phyloP scores from a whole-genome alignment of 2,888 invertebrate species.

The Eristalis pertinax region DNA sequence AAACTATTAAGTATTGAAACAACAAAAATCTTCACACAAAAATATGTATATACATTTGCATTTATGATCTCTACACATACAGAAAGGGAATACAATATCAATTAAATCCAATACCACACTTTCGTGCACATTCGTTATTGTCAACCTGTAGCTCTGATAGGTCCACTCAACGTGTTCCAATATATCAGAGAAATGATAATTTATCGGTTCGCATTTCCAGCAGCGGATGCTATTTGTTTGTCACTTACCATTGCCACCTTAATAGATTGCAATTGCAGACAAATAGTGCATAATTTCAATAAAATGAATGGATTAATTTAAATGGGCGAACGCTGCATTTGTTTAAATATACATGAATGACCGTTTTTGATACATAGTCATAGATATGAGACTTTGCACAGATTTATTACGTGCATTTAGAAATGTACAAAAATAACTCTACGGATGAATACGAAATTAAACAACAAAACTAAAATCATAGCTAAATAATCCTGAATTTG shows the following conservation, averaged over 20 bases:
- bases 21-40: neutral
- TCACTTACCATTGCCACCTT: slow-evolving; percentile 56
- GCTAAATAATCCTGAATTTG: too few relatives aligned
- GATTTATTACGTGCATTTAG: too few relatives aligned
- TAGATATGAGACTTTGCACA: too few relatives aligned
- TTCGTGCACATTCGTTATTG: slow-evolving; percentile 1
- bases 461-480: too few relatives aligned
- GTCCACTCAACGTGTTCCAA: slow-evolving; percentile 44
- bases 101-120: neutral
- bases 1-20: too few relatives aligned
- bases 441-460: too few relatives aligned
- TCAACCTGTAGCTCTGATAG: slow-evolving; percentile 47
- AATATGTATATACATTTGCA: neutral
- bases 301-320: slow-evolving; percentile 58
- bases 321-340: neutral
- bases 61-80: neutral
- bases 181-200: slow-evolving; percentile 69
- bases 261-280: slow-evolving; percentile 59
- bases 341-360: neutral
- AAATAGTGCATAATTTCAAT: slow-evolving; percentile 60
- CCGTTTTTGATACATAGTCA: neutral
- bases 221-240: slow-evolving; percentile 72
- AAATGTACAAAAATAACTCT: too few relatives aligned
- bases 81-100: neutral
- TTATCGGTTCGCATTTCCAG: slow-evolving; percentile 66